These are phyloP conservation scores for Mylabris sibirica DNA, from an alignment of 2,888 invertebrate species.

Conservation along the genomic window DNA sequence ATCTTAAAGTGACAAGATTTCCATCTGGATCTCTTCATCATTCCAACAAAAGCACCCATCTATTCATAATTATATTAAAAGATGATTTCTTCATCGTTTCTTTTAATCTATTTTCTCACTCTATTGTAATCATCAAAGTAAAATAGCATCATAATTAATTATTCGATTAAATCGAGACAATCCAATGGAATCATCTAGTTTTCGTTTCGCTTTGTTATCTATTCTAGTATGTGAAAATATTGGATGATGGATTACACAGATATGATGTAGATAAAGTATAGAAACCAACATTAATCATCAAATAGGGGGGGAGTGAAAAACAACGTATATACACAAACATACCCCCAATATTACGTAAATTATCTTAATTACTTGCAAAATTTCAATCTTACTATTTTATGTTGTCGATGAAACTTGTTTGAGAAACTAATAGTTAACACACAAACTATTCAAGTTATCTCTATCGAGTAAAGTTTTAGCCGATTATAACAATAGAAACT, in stretches of 20 bases:
- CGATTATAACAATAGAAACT: background rate
- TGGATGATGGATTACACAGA: constrained; percentile 22
- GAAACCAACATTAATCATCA: constrained; percentile 8
- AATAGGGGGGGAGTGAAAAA: background rate
- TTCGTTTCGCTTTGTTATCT: constrained; percentile 16
- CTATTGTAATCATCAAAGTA: background rate
- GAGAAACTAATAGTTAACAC: background rate
- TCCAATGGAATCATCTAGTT: constrained; percentile 14
- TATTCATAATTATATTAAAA: constrained; percentile 2
- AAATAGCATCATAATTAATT: background rate
- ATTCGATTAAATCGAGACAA: constrained; percentile 11
- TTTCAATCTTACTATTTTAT: background rate
- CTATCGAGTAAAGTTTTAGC: background rate
- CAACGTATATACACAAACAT: background rate
- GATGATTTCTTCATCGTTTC: background rate
- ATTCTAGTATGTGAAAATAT: constrained; percentile 12
- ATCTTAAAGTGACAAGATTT: background rate
- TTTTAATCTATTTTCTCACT: background rate
- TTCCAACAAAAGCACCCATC: background rate
- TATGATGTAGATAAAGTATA: constrained; percentile 11
- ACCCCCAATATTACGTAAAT: background rate
- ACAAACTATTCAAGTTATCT: constrained; percentile 3
- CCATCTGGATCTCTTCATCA: background rate
- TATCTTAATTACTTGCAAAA: background rate
- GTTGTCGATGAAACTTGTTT: background rate